Evolutionary conservation across 2,797 vertebrate genomes (phyloP).

Genomic region (Cryptoblepharus egeriae): DNA sequence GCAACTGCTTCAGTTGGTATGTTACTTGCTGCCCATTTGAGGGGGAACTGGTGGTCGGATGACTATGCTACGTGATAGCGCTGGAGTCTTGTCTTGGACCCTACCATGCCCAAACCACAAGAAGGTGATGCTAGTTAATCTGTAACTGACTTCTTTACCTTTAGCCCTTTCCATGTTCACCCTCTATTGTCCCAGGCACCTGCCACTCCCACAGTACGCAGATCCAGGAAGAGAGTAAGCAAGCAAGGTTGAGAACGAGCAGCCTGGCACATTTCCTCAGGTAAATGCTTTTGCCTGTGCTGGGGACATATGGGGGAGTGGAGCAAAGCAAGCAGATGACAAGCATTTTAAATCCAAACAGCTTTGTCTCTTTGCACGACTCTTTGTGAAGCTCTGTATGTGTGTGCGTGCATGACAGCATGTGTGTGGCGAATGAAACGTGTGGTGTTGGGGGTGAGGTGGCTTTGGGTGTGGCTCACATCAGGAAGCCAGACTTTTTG

Average conservation of each 20-base stretch:
- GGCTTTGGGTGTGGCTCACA: not conserved
- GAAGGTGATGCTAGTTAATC: conserved; percentile 27
- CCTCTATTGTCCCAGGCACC: conserved; percentile 19
- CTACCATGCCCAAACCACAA: not conserved
- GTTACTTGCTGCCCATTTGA: not conserved
- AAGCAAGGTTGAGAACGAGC: not conserved
- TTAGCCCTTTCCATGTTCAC: conserved; percentile 18
- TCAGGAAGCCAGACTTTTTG: not conserved
- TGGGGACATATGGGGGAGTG: not conserved
- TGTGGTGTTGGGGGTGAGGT: not conserved
- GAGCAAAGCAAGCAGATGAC: not conserved
- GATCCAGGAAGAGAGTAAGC: conserved; percentile 4
- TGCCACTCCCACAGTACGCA: conserved; percentile 27
- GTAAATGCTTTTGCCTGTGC: conserved; percentile 10
- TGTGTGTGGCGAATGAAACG: not conserved
- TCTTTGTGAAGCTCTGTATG: not conserved
- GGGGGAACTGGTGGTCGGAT: not conserved
- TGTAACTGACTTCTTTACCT: conserved; percentile 29
- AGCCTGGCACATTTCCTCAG: conserved; percentile 1
- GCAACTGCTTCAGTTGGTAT: not conserved
- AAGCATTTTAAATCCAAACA: not conserved
- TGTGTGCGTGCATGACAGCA: not conserved
- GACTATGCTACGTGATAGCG: not conserved
- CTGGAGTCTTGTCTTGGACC: not conserved
- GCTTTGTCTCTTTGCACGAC: not conserved